Conservation (phyloP, 2,888 invertebrate genomes). For the Homarus gammarus region DNA sequence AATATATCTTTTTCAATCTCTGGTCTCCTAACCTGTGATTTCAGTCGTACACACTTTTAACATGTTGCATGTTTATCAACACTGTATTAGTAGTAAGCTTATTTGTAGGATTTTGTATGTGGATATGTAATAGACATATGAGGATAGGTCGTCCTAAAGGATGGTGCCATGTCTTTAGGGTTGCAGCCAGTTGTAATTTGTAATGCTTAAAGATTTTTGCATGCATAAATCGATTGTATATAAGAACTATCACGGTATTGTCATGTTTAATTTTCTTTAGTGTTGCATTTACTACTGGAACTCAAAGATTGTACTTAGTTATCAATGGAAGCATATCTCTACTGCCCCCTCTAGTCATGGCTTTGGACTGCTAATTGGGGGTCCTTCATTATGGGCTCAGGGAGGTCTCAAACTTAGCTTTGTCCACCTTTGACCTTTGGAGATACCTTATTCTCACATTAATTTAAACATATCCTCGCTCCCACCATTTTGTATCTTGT, state of each 20-base stretch:
- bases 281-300: slow-evolving; percentile 21
- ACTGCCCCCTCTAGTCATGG: slow-evolving; percentile 46
- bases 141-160: slow-evolving; percentile 34
- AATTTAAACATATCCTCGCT: slow-evolving; percentile 53
- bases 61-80: slow-evolving; percentile 74
- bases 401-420: slow-evolving; percentile 42
- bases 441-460: slow-evolving; percentile 37
- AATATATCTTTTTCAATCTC: slow-evolving; percentile 61
- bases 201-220: not conserved
- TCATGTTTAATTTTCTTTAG: not conserved
- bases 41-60: slow-evolving; percentile 70
- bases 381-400: slow-evolving; percentile 56
- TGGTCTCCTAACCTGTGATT: slow-evolving; percentile 73
- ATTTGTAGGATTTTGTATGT: slow-evolving; percentile 73
- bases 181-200: slow-evolving; percentile 23
- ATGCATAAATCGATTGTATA: not conserved
- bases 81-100: slow-evolving; percentile 73
- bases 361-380: slow-evolving; percentile 30
- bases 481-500: slow-evolving; percentile 73
- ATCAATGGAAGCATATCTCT: slow-evolving; percentile 17
- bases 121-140: slow-evolving; percentile 59
- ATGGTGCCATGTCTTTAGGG: slow-evolving; percentile 41
- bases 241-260: not conserved
- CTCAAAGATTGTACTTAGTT: not conserved
- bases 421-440: slow-evolving; percentile 12